These are phyloP conservation scores for Dynastes maya DNA, from an alignment of 2,888 invertebrate species.

Conservation along the genomic window DNA sequence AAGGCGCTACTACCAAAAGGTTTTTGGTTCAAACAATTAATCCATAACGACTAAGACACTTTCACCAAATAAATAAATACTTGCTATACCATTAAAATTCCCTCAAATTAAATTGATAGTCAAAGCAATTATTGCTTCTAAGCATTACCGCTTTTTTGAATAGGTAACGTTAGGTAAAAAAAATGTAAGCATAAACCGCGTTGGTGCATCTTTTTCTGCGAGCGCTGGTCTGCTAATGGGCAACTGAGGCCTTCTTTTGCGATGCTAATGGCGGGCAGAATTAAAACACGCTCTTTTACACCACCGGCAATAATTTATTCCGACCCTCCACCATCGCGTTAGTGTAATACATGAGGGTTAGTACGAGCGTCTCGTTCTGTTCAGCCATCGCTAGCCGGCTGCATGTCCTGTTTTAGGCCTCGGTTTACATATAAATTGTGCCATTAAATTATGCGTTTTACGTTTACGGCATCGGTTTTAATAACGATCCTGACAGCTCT, in stretches of 20 bases:
- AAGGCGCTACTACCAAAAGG: no score
- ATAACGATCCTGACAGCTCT: slow-evolving; percentile 44
- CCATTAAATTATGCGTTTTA: slow-evolving; percentile 49
- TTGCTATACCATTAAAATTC: no score
- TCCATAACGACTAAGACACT: no score
- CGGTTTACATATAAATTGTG: slow-evolving; percentile 51
- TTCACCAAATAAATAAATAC: no score
- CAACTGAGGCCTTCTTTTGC: slow-evolving; percentile 27
- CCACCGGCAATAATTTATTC: slow-evolving; percentile 53
- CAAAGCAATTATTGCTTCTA: no score
- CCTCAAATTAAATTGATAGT: no score
- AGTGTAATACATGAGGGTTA: slow-evolving; percentile 34
- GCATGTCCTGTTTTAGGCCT: slow-evolving; percentile 44
- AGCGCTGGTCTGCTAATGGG: slow-evolving; percentile 21
- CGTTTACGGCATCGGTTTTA: slow-evolving; percentile 38
- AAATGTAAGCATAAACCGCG: no score
- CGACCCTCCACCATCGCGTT: slow-evolving; percentile 41
- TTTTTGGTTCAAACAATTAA: no score
- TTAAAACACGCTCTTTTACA: slow-evolving; percentile 58
- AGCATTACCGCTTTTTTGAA: no score
- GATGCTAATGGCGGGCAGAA: slow-evolving; percentile 55
- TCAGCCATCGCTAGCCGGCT: background rate
- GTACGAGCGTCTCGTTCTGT: slow-evolving; percentile 11
- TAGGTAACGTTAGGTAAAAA: no score
- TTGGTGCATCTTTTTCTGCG: no score